These are phyloP conservation scores for Pecten maximus DNA, from an alignment of 2,888 invertebrate species.

Conservation along the genomic window DNA sequence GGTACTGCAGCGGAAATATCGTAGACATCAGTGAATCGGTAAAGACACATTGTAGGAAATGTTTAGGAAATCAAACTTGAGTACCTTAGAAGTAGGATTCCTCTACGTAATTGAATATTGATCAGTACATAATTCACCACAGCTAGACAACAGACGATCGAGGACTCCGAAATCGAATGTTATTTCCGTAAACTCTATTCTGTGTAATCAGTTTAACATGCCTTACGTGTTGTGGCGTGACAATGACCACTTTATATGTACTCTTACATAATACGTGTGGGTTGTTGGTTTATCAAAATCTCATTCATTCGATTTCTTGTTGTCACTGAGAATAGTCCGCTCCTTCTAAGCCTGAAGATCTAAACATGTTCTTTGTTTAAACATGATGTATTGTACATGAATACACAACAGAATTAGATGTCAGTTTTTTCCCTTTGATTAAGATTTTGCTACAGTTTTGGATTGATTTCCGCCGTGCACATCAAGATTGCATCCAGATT, in stretches of 20 bases:
- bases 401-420: not conserved
- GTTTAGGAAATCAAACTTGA: not conserved
- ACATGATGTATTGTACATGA: not conserved
- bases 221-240: not conserved
- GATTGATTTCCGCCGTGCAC: not conserved
- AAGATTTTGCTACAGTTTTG: not conserved
- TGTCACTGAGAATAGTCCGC: not conserved
- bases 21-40: not conserved
- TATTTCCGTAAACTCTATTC: not conserved
- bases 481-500: not conserved
- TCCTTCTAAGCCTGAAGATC: not conserved
- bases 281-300: not conserved
- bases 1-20: not conserved
- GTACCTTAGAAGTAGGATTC: not conserved
- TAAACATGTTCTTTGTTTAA: not conserved
- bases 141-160: not conserved
- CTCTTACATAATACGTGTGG: not conserved
- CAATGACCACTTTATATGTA: not conserved
- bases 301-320: not conserved
- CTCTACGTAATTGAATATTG: not conserved
- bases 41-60: not conserved
- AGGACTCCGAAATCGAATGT: not conserved
- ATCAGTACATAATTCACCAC: not conserved
- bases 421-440: not conserved
- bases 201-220: not conserved